Percentiles rank a stretch among this genome's conserved stretches.
phyloP scores from a whole-genome alignment of 2,888 invertebrate species.

The Stenichneumon culpator region DNA sequence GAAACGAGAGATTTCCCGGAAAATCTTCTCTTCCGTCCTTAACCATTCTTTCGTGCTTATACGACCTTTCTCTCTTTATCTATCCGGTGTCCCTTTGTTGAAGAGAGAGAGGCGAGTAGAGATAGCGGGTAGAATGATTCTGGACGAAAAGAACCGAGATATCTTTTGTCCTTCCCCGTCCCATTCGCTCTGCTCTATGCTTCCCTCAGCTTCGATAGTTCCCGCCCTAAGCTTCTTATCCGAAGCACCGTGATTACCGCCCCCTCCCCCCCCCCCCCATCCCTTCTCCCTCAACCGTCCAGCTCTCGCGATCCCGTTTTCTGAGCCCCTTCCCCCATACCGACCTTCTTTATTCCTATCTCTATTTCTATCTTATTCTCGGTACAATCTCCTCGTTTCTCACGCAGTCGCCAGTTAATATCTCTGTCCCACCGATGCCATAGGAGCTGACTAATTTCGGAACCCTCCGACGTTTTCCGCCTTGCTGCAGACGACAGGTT shows the following conservation, averaged over 20 bases:
- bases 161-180: slow-evolving; percentile 42
- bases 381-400: slow-evolving; percentile 41
- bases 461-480: slow-evolving; percentile 47
- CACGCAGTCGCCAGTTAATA: slow-evolving; percentile 9
- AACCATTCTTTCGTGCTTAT: slow-evolving; percentile 32
- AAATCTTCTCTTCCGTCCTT: slow-evolving; percentile 55
- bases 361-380: slow-evolving; percentile 54
- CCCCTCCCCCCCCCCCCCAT: slow-evolving; percentile 41
- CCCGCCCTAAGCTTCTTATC: slow-evolving; percentile 72
- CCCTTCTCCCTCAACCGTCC: neutral
- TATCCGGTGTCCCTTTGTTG: slow-evolving; percentile 27
- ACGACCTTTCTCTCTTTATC: slow-evolving; percentile 8
- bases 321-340: neutral
- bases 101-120: neutral
- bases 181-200: slow-evolving; percentile 12
- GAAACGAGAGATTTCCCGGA: slow-evolving; percentile 50
- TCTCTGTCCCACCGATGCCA: slow-evolving; percentile 50
- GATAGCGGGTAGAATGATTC: slow-evolving; percentile 60
- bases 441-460: slow-evolving; percentile 68
- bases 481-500: slow-evolving; percentile 61
- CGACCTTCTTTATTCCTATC: slow-evolving; percentile 36
- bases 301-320: slow-evolving; percentile 4
- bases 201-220: slow-evolving; percentile 61
- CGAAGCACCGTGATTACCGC: slow-evolving; percentile 72
- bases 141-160: slow-evolving; percentile 53